These are phyloP conservation scores for Petaurus breviceps DNA, from an alignment of 2,113 vertebrate genomes.

Conservation along the genomic window DNA sequence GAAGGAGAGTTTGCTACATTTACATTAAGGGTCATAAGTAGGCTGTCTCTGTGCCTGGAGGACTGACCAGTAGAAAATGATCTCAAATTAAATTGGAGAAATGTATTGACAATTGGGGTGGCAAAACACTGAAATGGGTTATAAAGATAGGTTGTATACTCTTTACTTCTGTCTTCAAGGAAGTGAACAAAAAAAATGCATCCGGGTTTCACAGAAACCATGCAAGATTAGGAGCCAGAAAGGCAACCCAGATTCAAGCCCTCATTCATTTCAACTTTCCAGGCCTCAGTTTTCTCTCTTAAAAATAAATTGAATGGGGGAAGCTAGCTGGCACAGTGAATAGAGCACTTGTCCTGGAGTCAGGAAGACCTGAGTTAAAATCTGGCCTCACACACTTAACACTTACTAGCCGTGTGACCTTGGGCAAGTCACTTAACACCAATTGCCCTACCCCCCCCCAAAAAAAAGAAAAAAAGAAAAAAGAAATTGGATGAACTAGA, in stretches of 20 bases:
- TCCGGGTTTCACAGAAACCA: background rate
- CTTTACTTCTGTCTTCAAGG: background rate
- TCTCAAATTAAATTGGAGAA: conserved; percentile 49
- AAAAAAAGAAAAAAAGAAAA: too few species aligned
- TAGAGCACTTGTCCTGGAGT: too few species aligned
- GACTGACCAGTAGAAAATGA: background rate
- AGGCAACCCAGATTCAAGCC: background rate
- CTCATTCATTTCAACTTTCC: background rate
- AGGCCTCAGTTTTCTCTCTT: background rate
- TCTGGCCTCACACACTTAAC: too few species aligned
- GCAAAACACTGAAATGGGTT: conserved; percentile 21
- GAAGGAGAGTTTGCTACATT: background rate
- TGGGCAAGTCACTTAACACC: too few species aligned
- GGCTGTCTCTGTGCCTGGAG: conserved; percentile 48
- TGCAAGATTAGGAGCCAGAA: background rate
- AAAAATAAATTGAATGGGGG: background rate
- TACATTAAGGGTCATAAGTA: conserved; percentile 12
- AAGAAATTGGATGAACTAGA: background rate
- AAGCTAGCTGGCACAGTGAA: too few species aligned
- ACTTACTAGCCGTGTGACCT: too few species aligned
- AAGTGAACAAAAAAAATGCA: background rate
- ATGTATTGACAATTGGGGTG: background rate
- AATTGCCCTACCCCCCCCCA: too few species aligned
- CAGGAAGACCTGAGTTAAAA: too few species aligned
- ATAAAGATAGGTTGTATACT: background rate